Percentiles rank a stretch among this genome's conserved stretches.
Conservation (phyloP, 2,113 vertebrate genomes). For the Carassius gibelio region DNA sequence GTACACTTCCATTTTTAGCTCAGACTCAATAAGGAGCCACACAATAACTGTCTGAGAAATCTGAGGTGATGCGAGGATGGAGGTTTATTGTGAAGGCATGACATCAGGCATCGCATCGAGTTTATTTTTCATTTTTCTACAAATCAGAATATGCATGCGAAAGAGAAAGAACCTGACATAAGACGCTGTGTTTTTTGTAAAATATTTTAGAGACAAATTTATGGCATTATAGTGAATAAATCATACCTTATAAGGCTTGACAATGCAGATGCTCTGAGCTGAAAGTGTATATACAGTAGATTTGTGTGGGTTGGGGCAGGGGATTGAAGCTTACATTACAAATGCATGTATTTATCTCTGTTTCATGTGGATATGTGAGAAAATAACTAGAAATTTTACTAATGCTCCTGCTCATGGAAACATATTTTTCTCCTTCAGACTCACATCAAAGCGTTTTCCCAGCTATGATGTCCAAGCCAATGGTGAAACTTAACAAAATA, state of each 20-base stretch:
- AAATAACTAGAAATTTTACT: conserved; percentile 46
- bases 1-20: conserved; percentile 17
- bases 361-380: not conserved
- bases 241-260: conserved; percentile 68
- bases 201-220: conserved; percentile 68
- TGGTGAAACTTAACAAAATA: conserved; percentile 48
- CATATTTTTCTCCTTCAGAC: conserved; percentile 51
- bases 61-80: not conserved
- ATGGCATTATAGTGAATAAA: conserved; percentile 70
- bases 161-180: too few species aligned
- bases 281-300: not conserved
- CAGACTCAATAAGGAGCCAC: not conserved
- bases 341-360: not conserved
- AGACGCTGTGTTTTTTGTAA: conserved; percentile 36
- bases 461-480: conserved; percentile 50
- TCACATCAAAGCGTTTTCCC: conserved; percentile 58
- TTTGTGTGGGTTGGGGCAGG: not conserved
- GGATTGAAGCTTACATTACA: conserved; percentile 6
- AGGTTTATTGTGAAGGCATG: too few species aligned
- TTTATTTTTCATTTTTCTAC: not conserved
- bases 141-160: not conserved
- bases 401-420: conserved; percentile 33
- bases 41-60: conserved; percentile 15
- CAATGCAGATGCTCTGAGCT: conserved; percentile 23
- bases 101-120: not conserved